These are phyloP conservation scores for Pachymerium ferrugineum DNA, from an alignment of 2,888 invertebrate genomes.

Conservation along the genomic window DNA sequence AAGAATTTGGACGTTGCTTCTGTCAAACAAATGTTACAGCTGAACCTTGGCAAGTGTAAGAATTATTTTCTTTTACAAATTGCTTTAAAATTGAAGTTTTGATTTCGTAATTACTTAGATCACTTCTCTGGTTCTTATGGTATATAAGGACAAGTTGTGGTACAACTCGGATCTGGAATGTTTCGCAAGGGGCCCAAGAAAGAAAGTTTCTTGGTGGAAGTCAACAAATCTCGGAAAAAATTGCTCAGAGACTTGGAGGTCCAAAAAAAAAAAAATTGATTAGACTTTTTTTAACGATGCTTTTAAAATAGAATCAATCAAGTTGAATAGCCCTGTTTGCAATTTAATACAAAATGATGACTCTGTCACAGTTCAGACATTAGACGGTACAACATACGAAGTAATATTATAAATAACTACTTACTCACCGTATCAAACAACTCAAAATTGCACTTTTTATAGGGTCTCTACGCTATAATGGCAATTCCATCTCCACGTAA, in stretches of 20 bases:
- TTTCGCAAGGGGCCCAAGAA: slow-evolving; percentile 45
- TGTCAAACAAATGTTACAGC: slow-evolving; percentile 35
- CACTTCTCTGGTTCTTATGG: slow-evolving; percentile 42
- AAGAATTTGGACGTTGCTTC: slow-evolving; percentile 33
- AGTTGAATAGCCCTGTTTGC: slow-evolving; percentile 43
- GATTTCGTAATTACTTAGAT: slow-evolving; percentile 2
- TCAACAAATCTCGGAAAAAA: slow-evolving; percentile 47
- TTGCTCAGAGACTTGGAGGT: slow-evolving; percentile 46
- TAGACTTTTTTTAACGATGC: not conserved
- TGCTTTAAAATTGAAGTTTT: not conserved
- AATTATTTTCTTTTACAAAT: slow-evolving; percentile 37
- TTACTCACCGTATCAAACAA: not conserved
- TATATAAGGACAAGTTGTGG: slow-evolving; percentile 40
- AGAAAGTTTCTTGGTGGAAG: slow-evolving; percentile 48
- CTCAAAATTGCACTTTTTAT: not conserved
- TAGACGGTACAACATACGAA: slow-evolving; percentile 39
- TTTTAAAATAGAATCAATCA: slow-evolving; percentile 39
- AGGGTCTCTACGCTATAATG: slow-evolving; percentile 44
- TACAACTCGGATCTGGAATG: slow-evolving; percentile 38
- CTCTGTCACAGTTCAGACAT: slow-evolving; percentile 41
- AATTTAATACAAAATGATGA: slow-evolving; percentile 42
- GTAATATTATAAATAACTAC: not conserved
- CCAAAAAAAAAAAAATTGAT: not conserved
- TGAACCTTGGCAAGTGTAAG: slow-evolving; percentile 36
- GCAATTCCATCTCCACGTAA: slow-evolving; percentile 44